phyloP scores from a whole-genome alignment of 1,140 invertebrate genomes.

The Drosophila burlai region DNA sequence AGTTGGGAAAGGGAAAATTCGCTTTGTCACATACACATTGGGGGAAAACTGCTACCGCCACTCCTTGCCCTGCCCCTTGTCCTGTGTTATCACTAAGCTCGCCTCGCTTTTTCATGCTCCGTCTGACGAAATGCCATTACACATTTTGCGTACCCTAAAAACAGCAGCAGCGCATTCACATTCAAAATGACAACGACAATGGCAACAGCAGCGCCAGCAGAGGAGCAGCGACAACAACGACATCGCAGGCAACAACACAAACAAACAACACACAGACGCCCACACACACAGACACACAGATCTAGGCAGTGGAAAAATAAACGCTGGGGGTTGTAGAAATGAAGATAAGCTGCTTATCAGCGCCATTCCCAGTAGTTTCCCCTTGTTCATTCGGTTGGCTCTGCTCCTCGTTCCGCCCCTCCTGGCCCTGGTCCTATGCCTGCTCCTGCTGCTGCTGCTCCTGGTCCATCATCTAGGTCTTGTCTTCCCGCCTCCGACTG shows the following conservation, averaged over 20 bases:
- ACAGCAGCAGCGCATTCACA: conserved; percentile 66
- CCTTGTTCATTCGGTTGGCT: conserved; percentile 37
- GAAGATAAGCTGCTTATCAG: conserved; percentile 83
- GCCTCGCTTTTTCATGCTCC: conserved; percentile 74
- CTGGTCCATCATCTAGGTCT: conserved; percentile 23
- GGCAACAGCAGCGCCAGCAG: conserved; percentile 41
- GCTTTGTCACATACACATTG: conserved; percentile 54
- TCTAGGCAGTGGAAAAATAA: conserved; percentile 62
- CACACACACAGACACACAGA: conserved; percentile 9
- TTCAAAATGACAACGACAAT: conserved; percentile 77
- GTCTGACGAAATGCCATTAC: conserved; percentile 82
- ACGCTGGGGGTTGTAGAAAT: conserved; percentile 80
- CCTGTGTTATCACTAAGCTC: conserved; percentile 45
- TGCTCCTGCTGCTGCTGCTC: conserved; percentile 8
- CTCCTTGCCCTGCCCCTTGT: not conserved
- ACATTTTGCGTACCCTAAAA: conserved; percentile 77
- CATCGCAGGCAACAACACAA: conserved; percentile 42
- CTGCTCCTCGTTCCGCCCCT: not conserved
- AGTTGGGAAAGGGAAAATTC: conserved; percentile 36
- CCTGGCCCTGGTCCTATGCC: not conserved
- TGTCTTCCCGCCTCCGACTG: conserved; percentile 37
- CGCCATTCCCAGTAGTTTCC: conserved; percentile 72
- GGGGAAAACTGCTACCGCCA: not conserved
- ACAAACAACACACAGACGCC: conserved; percentile 66
- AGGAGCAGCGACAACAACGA: conserved; percentile 45